Evolutionary conservation across 2,113 vertebrate genomes (phyloP).

Genomic region (Podarcis cretensis): DNA sequence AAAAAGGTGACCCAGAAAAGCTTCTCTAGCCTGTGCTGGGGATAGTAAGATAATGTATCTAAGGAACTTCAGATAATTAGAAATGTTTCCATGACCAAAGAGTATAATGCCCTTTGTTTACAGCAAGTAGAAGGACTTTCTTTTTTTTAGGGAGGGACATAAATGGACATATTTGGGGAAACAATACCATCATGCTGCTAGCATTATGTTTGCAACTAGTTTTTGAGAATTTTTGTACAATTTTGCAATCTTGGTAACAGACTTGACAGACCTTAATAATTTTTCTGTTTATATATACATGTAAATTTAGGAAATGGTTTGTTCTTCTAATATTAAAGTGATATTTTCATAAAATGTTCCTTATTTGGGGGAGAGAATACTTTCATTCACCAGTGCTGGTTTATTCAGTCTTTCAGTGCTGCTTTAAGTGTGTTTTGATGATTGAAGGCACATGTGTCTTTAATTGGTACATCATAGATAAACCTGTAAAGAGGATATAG

Average conservation of each 20-base stretch:
- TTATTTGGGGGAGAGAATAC: not conserved
- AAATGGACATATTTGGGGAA: not conserved
- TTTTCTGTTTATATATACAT: not conserved
- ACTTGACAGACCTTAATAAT: not conserved
- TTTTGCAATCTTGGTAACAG: not conserved
- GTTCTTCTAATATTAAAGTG: not conserved
- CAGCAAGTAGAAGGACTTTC: conserved; percentile 20
- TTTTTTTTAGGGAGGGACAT: not conserved
- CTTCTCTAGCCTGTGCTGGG: conserved; percentile 9
- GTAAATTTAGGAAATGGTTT: not conserved
- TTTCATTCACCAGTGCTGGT: not conserved
- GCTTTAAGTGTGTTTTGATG: not conserved
- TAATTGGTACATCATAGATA: not conserved
- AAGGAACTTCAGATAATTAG: not conserved
- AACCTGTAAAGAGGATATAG: not conserved
- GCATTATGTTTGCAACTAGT: too few species aligned
- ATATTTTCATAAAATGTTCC: not conserved
- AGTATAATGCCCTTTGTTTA: not conserved
- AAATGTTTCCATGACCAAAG: not conserved
- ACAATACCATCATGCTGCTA: not conserved
- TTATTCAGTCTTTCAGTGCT: not conserved
- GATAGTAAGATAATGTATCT: conserved; percentile 24
- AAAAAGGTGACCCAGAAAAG: conserved; percentile 27
- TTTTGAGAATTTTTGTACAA: too few species aligned
- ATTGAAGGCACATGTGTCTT: not conserved